phyloP scores from a whole-genome alignment of 2,797 vertebrate genomes.

The Aldrovandia affinis region DNA sequence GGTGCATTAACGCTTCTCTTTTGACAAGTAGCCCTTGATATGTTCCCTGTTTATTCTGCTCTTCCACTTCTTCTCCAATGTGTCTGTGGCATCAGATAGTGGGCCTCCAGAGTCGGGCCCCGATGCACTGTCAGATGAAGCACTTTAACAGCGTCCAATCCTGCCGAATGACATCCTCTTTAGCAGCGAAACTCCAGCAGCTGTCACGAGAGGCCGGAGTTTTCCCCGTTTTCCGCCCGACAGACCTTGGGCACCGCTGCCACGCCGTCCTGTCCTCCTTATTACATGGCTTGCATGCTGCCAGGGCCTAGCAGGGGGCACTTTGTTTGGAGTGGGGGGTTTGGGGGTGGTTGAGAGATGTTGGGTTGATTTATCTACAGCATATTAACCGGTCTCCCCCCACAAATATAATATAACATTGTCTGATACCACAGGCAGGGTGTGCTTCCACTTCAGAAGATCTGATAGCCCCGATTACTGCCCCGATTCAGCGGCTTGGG shows the following conservation, averaged over 20 bases:
- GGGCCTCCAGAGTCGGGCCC: conserved; percentile 47
- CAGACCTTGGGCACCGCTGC: conserved; percentile 46
- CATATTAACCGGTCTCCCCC: not conserved
- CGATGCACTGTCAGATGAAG: conserved; percentile 59
- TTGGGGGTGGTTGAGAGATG: not conserved
- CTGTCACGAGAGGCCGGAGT: conserved; percentile 47
- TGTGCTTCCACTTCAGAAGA: conserved; percentile 26
- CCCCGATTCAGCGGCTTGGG: not conserved
- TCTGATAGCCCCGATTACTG: conserved; percentile 21
- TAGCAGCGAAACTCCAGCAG: conserved; percentile 48
- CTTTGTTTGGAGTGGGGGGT: not conserved
- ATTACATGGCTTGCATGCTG: conserved; percentile 48
- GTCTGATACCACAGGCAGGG: conserved; percentile 7
- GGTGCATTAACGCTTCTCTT: not conserved
- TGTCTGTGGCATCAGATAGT: conserved; percentile 41
- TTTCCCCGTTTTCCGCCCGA: conserved; percentile 29
- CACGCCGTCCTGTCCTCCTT: conserved; percentile 49
- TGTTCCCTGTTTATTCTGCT: conserved; percentile 9
- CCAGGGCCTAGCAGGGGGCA: conserved; percentile 9
- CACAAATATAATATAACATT: not conserved
- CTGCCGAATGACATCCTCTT: conserved; percentile 56
- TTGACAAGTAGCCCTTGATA: conserved; percentile 5
- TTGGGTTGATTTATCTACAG: not conserved
- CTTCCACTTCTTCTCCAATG: not conserved
- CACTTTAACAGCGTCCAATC: conserved; percentile 63